phyloP scores from a whole-genome alignment of 2,113 vertebrate genomes.

The western clawed frog (Xenopus tropicalis) region DNA sequence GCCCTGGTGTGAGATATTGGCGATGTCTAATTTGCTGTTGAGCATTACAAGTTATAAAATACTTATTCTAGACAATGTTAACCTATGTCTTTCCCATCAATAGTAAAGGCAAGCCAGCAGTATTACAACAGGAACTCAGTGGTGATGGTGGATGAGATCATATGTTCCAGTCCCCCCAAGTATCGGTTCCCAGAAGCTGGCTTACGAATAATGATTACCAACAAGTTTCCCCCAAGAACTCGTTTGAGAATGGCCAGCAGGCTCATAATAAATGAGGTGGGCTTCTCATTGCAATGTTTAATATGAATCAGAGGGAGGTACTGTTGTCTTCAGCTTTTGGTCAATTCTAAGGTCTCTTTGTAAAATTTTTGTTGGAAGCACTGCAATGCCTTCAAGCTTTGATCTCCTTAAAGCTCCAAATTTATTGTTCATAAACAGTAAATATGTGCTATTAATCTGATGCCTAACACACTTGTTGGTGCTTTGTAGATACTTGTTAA shows the following conservation, averaged over 20 bases:
- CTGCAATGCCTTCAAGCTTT: too few species aligned
- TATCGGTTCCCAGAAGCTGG: constrained; percentile 92
- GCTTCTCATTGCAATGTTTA: neutral
- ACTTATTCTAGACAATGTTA: too few species aligned
- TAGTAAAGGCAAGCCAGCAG: constrained; percentile 81
- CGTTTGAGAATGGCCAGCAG: constrained; percentile 93
- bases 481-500: too few species aligned
- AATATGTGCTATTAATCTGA: too few species aligned
- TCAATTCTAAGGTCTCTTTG: neutral
- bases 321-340: neutral
- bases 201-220: constrained; percentile 91
- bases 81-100: constrained; percentile 46
- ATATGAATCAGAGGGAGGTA: too few species aligned
- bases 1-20: too few species aligned
- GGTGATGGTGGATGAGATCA: constrained; percentile 96
- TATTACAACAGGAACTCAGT: constrained; percentile 75
- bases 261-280: constrained; percentile 94
- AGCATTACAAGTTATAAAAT: too few species aligned
- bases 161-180: constrained; percentile 88
- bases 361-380: too few species aligned
- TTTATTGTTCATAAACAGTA: too few species aligned
- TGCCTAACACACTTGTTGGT: too few species aligned
- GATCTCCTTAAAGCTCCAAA: too few species aligned
- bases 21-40: too few species aligned
- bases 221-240: constrained; percentile 92